Evolutionary conservation across 2,797 vertebrate species (phyloP).

Genomic region (Channa striata): DNA sequence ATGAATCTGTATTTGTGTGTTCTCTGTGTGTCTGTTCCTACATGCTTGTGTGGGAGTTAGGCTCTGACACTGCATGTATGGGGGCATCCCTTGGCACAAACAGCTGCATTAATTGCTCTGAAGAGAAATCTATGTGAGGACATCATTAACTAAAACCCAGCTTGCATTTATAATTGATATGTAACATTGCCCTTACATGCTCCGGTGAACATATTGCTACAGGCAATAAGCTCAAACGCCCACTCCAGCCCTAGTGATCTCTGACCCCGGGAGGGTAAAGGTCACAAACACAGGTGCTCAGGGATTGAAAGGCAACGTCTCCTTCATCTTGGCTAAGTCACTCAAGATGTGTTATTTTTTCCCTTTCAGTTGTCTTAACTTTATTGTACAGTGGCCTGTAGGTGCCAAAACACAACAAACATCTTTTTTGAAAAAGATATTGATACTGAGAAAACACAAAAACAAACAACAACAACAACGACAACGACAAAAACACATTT

Average conservation of each 20-base stretch:
- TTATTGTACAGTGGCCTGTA: too few species aligned
- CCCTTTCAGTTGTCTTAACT: conserved; percentile 26
- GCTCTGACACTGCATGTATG: conserved; percentile 59
- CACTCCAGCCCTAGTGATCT: conserved; percentile 56
- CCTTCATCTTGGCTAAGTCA: conserved; percentile 21
- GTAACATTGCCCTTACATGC: conserved; percentile 43
- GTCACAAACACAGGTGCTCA: conserved; percentile 57
- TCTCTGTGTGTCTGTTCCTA: neutral
- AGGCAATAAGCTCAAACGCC: conserved; percentile 57
- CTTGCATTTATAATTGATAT: conserved; percentile 71
- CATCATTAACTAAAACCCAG: conserved; percentile 72
- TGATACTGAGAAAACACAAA: too few species aligned
- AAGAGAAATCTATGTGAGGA: conserved; percentile 64
- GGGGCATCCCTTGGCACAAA: conserved; percentile 56
- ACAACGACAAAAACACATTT: too few species aligned
- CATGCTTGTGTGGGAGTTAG: conserved; percentile 61
- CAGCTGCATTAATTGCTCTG: conserved; percentile 70
- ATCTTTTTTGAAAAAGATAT: too few species aligned
- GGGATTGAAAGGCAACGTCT: conserved; percentile 28
- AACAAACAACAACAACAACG: too few species aligned
- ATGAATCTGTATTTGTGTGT: conserved; percentile 17
- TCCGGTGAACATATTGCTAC: conserved; percentile 49
- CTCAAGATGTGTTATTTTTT: conserved; percentile 7
- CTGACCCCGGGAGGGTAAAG: conserved; percentile 30
- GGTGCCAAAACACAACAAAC: too few species aligned